Percentiles rank a stretch among this genome's conserved stretches.
Conservation (phyloP, 2,113 vertebrate species). For the Scopus umbretta region DNA sequence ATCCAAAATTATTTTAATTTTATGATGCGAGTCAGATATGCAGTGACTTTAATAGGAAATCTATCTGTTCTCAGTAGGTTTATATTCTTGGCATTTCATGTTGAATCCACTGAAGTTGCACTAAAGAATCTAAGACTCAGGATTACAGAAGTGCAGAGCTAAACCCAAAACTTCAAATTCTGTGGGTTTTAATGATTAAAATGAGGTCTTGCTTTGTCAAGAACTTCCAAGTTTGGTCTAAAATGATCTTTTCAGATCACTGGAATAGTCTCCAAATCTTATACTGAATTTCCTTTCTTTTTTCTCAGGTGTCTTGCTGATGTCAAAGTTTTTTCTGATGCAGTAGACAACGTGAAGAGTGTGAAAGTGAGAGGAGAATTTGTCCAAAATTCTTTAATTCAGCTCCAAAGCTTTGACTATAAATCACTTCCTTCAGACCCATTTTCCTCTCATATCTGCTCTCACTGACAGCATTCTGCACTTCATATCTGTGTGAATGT, state of each 20-base stretch:
- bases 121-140: neutral
- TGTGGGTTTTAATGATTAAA: neutral
- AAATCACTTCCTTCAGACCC: neutral
- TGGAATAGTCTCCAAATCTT: neutral
- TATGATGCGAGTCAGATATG: neutral
- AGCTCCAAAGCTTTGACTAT: neutral
- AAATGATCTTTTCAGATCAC: neutral
- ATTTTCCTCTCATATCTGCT: neutral
- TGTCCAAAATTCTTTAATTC: neutral
- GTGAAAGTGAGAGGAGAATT: neutral
- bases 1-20: neutral
- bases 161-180: neutral
- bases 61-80: neutral
- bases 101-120: neutral
- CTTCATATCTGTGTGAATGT: neutral
- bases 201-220: neutral
- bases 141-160: neutral
- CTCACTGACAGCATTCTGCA: neutral
- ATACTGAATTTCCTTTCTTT: neutral
- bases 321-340: neutral
- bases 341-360: neutral
- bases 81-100: neutral
- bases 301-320: neutral
- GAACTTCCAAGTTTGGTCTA: neutral
- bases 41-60: neutral